Base-by-base conservation (phyloP, 37 sponge, comb jelly and placozoan genomes). In the Sycon ciliatum region DNA sequence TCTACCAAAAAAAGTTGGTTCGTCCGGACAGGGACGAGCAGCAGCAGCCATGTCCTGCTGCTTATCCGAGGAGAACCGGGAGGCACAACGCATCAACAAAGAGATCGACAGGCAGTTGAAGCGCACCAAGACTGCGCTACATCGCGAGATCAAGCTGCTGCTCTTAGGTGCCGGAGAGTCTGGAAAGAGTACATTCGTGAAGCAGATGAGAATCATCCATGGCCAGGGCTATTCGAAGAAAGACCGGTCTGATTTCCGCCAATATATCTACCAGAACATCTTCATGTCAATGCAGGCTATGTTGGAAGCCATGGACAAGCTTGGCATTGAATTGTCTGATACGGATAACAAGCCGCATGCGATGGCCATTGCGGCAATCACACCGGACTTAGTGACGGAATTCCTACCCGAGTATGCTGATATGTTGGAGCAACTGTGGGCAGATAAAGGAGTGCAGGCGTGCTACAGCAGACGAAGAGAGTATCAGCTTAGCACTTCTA, bases 121-220 rank as follows among this genome's bases (percentile, higher is more conserved):
- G n/a, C n/a, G n/a, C n/a, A n/a, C n/a, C n/a, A n/a, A n/a, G n/a
- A n/a, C n/a, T n/a, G n/a, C n/a, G n/a, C n/a, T n/a, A n/a, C n/a
- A n/a, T n/a, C n/a, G n/a, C n/a, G n/a, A n/a, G n/a, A n/a, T n/a
- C n/a, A n/a, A n/a, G n/a, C n/a, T n/a, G n/a, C n/a, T 76, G 18
- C 31, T 73, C 39, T 4, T 46, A 77, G 79, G 79, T 32, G 39
- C 65, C 24, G 79, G 79, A 7, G 79, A 77, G 39, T 67, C 69
- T 29, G 79, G 79, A 34, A 77, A 77, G 79, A 77, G 79, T 53
- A 77, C 79, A 4, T 77, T 77, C 60, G 70, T 77, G 72, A 77
- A 77, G 39, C 79, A 77, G 55, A 71, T 77, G 71, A 53, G 79
- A 46, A 77, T 77, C 30, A 77, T 77, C 26, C 69, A 77, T 46